Base-by-base conservation (phyloP, 2,797 vertebrate species). In the Lacerta bilineata region DNA sequence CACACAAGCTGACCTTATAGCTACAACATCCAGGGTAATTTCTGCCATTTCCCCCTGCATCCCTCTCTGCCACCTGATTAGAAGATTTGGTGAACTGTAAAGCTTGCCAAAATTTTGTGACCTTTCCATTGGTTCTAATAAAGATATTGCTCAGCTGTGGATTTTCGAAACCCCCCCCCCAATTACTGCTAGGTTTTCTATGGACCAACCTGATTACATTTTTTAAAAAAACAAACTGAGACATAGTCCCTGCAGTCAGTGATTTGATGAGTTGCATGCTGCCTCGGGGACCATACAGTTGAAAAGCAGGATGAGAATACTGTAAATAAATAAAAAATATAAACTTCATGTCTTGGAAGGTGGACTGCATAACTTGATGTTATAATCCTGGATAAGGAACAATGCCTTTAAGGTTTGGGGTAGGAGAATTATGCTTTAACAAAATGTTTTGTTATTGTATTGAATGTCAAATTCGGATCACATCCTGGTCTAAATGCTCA, bases 381-480 rank as follows among this genome's bases (percentile, higher is more conserved):
- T 69, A 25, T 83, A 79, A 83, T 90, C 66, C 80, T 33, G 33
- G 46, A 83, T 79, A 80, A 50, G 72, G 50, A 69, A 39, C 23
- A 69, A 79, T 71, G 29, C 13, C 29, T 79, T 87, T 83, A 83
- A 79, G 27, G 75, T 20, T 72, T 82, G 50, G 50, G 50, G 50
- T 90, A 17, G 20, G 20, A n/a, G 66, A 79, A 74, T 84, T 72
- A 43, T 23, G 68, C 36, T 64, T 72, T 84, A 20, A 33, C 18
- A 39, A 90, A 79, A 78, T 83, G 41, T 83, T 82, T 39, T 87
- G 83, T 87, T 87, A 90, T 79, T 79, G 80, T 72, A 87, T 87
- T 87, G 81, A 83, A 83, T 90, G 78, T 87, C 89, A 83, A 83
- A 83, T 83, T n/a, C 68, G 23, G 84, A 90, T 86, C 36, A 36